Percentiles rank a stretch among this genome's conserved stretches.
Conservation (phyloP, 1,140 invertebrate species). For the Bombus ignitus region DNA sequence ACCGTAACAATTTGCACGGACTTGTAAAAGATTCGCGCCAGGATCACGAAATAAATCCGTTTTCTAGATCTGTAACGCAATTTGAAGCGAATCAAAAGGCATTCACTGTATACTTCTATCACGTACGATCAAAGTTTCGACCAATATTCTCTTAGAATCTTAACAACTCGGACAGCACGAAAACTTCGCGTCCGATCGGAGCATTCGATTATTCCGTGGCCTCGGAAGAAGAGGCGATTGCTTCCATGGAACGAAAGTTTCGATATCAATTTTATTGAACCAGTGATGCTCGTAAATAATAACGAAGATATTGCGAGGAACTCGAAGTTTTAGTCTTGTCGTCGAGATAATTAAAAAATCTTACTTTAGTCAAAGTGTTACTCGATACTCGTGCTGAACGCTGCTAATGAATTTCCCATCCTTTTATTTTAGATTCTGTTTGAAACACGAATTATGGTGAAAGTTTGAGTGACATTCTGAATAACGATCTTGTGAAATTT, state of each 20-base stretch:
- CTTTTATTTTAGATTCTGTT: neutral
- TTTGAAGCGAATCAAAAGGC: neutral
- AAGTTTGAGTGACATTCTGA: too few relatives aligned
- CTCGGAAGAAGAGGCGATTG: neutral
- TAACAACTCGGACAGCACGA: neutral
- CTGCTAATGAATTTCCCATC: neutral
- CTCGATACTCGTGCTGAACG: neutral
- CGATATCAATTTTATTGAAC: neutral
- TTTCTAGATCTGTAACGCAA: neutral
- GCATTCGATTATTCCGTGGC: neutral
- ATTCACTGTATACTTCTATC: neutral
- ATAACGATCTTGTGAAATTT: too few relatives aligned
- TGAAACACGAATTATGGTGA: neutral
- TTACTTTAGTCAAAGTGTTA: neutral
- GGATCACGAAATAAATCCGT: too few relatives aligned
- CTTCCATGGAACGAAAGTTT: slow-evolving; percentile 17
- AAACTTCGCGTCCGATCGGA: neutral
- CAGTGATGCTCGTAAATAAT: neutral
- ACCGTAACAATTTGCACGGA: too few relatives aligned
- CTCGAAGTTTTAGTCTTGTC: neutral
- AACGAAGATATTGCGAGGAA: neutral
- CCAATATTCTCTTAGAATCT: slow-evolving; percentile 1
- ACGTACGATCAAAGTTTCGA: neutral
- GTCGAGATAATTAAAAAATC: slow-evolving; percentile 10
- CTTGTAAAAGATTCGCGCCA: too few relatives aligned